Evolutionary conservation across 2,113 vertebrate genomes (phyloP).

Genomic region (Rhea americana): DNA sequence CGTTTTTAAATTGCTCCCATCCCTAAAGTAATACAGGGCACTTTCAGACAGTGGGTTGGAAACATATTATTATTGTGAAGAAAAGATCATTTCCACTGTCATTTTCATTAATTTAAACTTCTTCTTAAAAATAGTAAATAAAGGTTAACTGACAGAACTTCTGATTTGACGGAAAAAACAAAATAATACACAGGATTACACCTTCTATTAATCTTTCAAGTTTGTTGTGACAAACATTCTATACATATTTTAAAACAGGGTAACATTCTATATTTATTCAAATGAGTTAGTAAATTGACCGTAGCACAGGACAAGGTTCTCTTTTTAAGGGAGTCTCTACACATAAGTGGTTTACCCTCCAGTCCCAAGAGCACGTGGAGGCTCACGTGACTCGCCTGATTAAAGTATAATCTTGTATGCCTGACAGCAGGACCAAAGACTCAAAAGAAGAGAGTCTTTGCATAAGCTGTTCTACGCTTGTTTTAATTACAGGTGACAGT

Average conservation of each 20-base stretch:
- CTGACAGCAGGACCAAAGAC: too few species aligned
- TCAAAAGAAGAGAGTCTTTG: background rate
- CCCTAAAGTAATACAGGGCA: background rate
- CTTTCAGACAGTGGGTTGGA: background rate
- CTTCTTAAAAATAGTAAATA: background rate
- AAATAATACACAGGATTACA: background rate
- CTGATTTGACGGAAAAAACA: background rate
- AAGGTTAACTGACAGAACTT: background rate
- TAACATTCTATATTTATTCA: constrained; percentile 53
- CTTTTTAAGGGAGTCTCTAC: constrained; percentile 24
- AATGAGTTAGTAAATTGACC: constrained; percentile 44
- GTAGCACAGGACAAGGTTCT: constrained; percentile 28
- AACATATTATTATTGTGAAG: background rate
- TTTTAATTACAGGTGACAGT: constrained; percentile 13
- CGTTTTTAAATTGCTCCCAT: background rate
- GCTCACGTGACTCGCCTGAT: too few species aligned
- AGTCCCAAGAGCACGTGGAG: background rate
- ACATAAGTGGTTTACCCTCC: constrained; percentile 10
- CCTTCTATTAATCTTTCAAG: constrained; percentile 7
- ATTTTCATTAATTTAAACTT: background rate
- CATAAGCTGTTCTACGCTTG: background rate
- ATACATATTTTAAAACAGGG: constrained; percentile 46
- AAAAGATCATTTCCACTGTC: background rate
- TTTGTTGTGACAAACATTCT: constrained; percentile 5
- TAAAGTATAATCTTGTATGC: too few species aligned